phyloP scores from a whole-genome alignment of 2,888 invertebrate genomes.

The Agrotis clavis region DNA sequence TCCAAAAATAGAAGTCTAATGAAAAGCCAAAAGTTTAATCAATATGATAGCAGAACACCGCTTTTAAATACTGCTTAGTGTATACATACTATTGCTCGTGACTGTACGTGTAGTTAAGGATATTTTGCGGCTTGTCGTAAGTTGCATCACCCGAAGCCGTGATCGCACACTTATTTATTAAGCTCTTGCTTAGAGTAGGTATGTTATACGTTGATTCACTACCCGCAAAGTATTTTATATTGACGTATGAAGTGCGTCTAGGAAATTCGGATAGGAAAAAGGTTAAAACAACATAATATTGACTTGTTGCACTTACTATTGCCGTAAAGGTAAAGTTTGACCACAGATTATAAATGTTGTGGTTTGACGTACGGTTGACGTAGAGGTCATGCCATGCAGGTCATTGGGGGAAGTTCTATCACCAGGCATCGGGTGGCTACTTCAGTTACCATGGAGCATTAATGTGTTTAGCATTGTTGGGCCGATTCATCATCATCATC shows the following conservation, averaged over 20 bases:
- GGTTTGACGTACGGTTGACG: conserved; percentile 31
- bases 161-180: background rate
- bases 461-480: background rate
- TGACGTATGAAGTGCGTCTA: conserved; percentile 29
- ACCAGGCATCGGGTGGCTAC: background rate
- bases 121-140: no score
- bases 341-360: conserved; percentile 31
- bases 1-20: no score
- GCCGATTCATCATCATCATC: no score
- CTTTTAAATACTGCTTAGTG: no score
- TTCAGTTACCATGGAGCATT: background rate
- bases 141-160: no score
- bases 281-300: background rate
- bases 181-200: background rate
- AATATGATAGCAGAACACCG: no score
- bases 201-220: conserved; percentile 15
- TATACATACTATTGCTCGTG: no score
- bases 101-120: no score
- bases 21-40: no score
- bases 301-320: background rate
- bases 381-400: background rate
- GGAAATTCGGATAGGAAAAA: conserved; percentile 31
- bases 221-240: background rate
- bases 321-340: conserved; percentile 9
- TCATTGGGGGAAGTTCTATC: conserved; percentile 22